Percentiles rank a stretch among this genome's conserved stretches.
Conservation (phyloP, 2,797 vertebrate species). For the Danionella dracula region DNA sequence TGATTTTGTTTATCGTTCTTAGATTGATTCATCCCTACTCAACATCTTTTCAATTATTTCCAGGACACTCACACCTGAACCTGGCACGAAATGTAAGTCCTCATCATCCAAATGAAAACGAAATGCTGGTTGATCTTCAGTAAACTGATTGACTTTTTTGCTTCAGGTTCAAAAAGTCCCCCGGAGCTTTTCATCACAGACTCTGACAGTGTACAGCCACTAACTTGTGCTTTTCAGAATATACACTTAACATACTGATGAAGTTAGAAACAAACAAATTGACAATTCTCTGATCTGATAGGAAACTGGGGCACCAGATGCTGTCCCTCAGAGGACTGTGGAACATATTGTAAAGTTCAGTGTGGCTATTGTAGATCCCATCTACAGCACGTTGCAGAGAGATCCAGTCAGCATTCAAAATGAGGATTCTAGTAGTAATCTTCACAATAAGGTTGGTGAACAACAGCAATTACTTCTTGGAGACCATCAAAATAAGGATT, state of each 20-base stretch:
- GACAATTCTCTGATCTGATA: slow-evolving; percentile 45
- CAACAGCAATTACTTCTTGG: neutral
- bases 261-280: neutral
- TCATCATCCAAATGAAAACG: neutral
- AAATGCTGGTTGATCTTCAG: neutral
- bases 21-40: slow-evolving; percentile 2
- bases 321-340: slow-evolving; percentile 61
- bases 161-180: slow-evolving; percentile 62
- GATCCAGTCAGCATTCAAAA: slow-evolving; percentile 66
- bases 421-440: slow-evolving; percentile 64
- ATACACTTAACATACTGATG: slow-evolving; percentile 9
- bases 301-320: slow-evolving; percentile 59
- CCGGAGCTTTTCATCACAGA: slow-evolving; percentile 48
- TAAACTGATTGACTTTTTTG: slow-evolving; percentile 16
- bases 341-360: slow-evolving; percentile 85
- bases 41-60: slow-evolving; percentile 44
- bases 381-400: slow-evolving; percentile 67
- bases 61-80: slow-evolving; percentile 38
- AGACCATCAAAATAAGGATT: neutral
- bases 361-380: slow-evolving; percentile 74
- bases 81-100: slow-evolving; percentile 60
- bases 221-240: neutral
- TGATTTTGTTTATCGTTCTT: slow-evolving; percentile 14
- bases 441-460: slow-evolving; percentile 73
- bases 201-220: slow-evolving; percentile 38